Evolutionary conservation across 2,888 invertebrate genomes (phyloP), one percentile per base, ranked within the genome.

Genomic region (Diploptera punctata): DNA sequence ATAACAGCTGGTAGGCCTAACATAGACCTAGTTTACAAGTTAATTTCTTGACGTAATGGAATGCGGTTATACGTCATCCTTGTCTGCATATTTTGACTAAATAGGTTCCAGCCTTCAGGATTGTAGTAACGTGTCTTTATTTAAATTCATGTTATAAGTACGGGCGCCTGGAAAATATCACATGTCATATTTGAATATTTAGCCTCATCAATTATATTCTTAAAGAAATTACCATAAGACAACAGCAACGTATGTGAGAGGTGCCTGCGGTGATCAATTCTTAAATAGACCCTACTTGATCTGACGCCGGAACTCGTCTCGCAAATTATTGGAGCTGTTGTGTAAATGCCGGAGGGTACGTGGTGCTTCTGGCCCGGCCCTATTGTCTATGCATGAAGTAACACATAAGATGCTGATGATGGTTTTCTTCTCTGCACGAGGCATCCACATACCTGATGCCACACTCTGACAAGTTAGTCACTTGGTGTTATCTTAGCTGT

Each of bases 401-500:
- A 47, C 47, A n/a, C 47, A 4, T 19, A n/a, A 18, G 18, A 19
- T 49, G 18, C 21, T 19, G 52, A n/a, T 52, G 52, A 52, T 52
- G 52, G 52, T 52, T 52, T 24, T 52, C 2, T 24, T 52, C 52
- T 52, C 21, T 47, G 47, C 47, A 47, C 18, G 47, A 18, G 18
- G 18, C 4, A n/a, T 19, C 19, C 9, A 47, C 47, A 47, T 47
- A 47, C 47, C 47, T 47, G 18, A 47, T 18, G 47, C 47, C 47
- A 44, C 44, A n/a, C 18, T 44, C 44, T 49, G 43, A 70, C 69
- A 70, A 69, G 70, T 43, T 21, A 62, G 70, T 61, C 61, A 24
- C 70, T 31, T 49, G 62, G 65, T 62, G 70, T 70, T 70, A 62
- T 62, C 44, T 61, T n/a, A 18, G 57, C 70, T 61, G 18, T 21